Conservation (phyloP, 2,113 vertebrate genomes). For the Scomber scombrus region DNA sequence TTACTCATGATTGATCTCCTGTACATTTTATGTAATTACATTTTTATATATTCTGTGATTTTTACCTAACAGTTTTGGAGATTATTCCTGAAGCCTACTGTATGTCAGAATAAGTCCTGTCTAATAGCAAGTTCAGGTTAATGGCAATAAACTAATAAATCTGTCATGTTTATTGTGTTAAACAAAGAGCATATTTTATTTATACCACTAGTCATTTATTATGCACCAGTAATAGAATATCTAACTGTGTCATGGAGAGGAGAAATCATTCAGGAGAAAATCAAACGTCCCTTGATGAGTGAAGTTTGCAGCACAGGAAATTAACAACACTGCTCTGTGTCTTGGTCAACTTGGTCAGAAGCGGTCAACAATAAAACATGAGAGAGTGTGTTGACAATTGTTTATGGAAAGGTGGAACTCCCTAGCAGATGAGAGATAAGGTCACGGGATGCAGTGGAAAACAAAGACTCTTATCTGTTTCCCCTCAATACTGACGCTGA, state of each 20-base stretch:
- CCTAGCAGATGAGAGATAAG: constrained; percentile 41
- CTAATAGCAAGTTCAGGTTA: neutral
- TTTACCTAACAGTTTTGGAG: neutral
- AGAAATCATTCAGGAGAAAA: neutral
- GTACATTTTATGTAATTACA: neutral
- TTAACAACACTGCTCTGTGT: neutral
- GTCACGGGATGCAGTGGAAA: constrained; percentile 62
- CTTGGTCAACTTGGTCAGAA: neutral
- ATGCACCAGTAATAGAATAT: neutral
- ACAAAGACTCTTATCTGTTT: constrained; percentile 59
- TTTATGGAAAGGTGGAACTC: constrained; percentile 51
- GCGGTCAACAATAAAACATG: constrained; percentile 1
- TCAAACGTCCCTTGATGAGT: neutral
- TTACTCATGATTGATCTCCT: neutral
- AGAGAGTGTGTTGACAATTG: constrained; percentile 1
- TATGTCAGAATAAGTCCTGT: neutral
- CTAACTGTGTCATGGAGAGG: neutral
- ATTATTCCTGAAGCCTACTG: neutral
- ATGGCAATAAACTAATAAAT: neutral
- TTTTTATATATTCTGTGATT: neutral
- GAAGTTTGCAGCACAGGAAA: neutral
- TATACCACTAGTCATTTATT: neutral
- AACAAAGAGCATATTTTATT: neutral
- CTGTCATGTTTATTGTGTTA: neutral
- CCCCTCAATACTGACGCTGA: constrained; percentile 32